A percentile compares a stretch with the other conserved stretches of the same genome.
These are phyloP conservation scores for Morelia viridis DNA, from an alignment of 2,797 vertebrate species.

Conservation along the genomic window DNA sequence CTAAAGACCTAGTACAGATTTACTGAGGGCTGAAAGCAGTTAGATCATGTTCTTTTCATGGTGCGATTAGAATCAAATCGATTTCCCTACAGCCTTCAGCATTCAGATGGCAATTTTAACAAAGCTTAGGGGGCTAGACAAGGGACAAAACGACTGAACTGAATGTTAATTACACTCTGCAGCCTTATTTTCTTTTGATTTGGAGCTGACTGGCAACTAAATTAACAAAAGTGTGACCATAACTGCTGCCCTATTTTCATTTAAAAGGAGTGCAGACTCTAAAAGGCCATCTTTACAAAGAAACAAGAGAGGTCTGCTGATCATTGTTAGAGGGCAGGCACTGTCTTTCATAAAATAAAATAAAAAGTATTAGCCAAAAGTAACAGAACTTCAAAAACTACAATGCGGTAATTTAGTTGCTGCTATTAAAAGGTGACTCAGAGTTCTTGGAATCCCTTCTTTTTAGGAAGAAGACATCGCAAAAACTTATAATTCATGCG, in stretches of 20 bases:
- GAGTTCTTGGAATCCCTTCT: constrained; percentile 56
- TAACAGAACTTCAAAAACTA: constrained; percentile 50
- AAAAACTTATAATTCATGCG: constrained; percentile 44
- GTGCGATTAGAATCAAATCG: constrained; percentile 99
- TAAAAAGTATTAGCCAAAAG: constrained; percentile 69
- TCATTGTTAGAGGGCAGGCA: constrained; percentile 82
- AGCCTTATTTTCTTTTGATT: constrained; percentile 87
- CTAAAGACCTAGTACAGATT: constrained; percentile 95
- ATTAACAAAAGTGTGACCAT: constrained; percentile 88
- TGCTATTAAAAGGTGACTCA: constrained; percentile 44
- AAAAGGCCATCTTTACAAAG: constrained; percentile 84
- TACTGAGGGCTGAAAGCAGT: constrained; percentile 98
- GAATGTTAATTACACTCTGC: constrained; percentile 99
- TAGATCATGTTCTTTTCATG: constrained; percentile 99
- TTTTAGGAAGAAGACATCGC: constrained; percentile 55
- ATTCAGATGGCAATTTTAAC: constrained; percentile 92
- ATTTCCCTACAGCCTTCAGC: constrained; percentile 93
- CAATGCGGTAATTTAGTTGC: constrained; percentile 69
- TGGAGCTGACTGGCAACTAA: constrained; percentile 86
- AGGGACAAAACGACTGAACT: constrained; percentile 91
- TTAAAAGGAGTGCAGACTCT: constrained; percentile 82
- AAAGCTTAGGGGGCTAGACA: constrained; percentile 90
- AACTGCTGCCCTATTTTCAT: constrained; percentile 86
- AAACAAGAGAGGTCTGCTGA: constrained; percentile 81
- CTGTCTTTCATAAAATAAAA: constrained; percentile 70